Conservation (phyloP, 2,797 vertebrate genomes). For the Darevskia nairensis region DNA sequence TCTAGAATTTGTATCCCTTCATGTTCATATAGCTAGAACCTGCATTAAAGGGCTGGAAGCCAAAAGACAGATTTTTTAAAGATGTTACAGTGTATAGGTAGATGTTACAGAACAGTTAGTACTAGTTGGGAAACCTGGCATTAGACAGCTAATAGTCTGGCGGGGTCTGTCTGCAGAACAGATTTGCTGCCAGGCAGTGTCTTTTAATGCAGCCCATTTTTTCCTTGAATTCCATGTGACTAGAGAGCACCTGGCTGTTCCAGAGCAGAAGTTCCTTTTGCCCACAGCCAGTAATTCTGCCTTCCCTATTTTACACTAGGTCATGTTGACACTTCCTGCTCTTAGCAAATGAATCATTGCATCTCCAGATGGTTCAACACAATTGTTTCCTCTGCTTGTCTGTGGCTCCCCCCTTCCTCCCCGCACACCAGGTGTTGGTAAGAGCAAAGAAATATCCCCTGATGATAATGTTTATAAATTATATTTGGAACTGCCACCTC, state of each 20-base stretch:
- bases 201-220: background rate
- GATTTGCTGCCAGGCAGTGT: background rate
- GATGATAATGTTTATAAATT: background rate
- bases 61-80: background rate
- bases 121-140: no score
- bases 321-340: slow-evolving; percentile 27
- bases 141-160: background rate
- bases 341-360: background rate
- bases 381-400: slow-evolving; percentile 5
- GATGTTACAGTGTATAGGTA: background rate
- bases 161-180: no score
- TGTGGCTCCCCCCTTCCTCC: background rate
- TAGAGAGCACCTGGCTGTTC: background rate
- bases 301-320: background rate
- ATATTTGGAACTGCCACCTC: background rate
- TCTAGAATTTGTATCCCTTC: background rate
- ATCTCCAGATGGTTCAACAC: slow-evolving; percentile 2
- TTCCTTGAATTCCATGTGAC: background rate
- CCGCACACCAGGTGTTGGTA: background rate
- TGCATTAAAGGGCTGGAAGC: background rate
- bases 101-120: background rate
- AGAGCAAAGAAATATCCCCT: fast-evolving
- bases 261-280: background rate
- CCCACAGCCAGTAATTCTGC: background rate
- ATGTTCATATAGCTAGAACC: background rate